Percentiles rank a stretch among this genome's conserved stretches.
phyloP scores from a whole-genome alignment of 2,113 vertebrate genomes.

The Columba livia region DNA sequence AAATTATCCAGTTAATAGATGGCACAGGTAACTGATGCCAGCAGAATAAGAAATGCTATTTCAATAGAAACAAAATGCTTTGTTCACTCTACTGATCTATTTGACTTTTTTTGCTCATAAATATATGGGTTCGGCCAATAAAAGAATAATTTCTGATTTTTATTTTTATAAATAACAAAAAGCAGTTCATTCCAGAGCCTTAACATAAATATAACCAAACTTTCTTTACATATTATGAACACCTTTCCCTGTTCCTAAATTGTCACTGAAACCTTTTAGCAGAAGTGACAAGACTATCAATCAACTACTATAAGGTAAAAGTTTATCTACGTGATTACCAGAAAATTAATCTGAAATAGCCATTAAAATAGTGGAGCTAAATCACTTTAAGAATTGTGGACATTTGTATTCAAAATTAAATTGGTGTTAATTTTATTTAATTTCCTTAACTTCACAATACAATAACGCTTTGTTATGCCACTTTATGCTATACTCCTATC shows the following conservation, averaged over 20 bases:
- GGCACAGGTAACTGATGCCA: not conserved
- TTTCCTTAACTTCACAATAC: not conserved
- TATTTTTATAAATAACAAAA: not conserved
- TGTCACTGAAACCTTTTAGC: not conserved
- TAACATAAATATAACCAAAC: not conserved
- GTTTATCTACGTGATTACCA: not conserved
- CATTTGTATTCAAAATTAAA: constrained; percentile 3
- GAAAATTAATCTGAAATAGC: constrained; percentile 4
- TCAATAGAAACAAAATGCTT: not conserved
- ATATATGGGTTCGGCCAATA: not conserved
- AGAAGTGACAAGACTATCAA: not conserved
- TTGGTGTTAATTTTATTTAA: not conserved
- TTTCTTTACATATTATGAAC: not conserved
- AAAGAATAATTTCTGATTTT: not conserved
- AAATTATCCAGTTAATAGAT: not conserved
- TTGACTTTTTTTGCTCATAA: not conserved
- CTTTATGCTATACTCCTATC: not conserved
- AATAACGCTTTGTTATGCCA: not conserved
- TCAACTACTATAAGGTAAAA: not conserved
- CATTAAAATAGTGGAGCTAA: not conserved
- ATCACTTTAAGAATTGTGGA: not conserved
- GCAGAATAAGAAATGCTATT: not conserved
- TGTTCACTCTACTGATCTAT: not conserved
- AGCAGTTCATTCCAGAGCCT: not conserved
- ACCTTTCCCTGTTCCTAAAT: not conserved